Conservation (phyloP, 2,797 vertebrate species). For the Sebastes wilsoni region DNA sequence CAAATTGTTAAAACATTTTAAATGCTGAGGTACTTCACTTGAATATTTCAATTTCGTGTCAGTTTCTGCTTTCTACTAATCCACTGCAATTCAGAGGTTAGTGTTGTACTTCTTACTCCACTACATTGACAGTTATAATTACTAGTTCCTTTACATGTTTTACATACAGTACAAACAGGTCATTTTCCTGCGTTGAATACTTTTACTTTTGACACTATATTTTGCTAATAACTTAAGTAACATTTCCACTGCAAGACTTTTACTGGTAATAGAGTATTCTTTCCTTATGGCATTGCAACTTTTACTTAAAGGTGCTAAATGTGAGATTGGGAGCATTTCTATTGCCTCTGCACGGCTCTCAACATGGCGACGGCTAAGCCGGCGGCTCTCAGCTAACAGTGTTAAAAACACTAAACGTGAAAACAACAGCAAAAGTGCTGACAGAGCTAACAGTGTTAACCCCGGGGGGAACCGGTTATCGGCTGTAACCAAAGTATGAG, state of each 20-base stretch:
- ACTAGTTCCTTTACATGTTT: not conserved
- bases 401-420: too few species aligned
- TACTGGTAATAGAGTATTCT: not conserved
- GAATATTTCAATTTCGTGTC: not conserved
- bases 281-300: too few species aligned
- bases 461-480: too few species aligned
- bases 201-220: not conserved
- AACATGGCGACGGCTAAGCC: too few species aligned
- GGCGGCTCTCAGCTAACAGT: rapidly evolving
- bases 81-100: not conserved
- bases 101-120: not conserved
- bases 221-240: not conserved
- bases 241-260: not conserved
- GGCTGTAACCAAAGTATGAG: too few species aligned
- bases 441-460: too few species aligned
- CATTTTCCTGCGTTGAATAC: not conserved
- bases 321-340: too few species aligned
- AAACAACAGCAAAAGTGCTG: too few species aligned
- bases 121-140: not conserved
- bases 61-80: not conserved
- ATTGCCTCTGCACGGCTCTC: too few species aligned
- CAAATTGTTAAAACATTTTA: not conserved
- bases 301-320: too few species aligned
- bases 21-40: not conserved
- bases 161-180: not conserved